Base-by-base conservation (phyloP, 2,113 vertebrate species). In the Chlamydotis undulata region DNA sequence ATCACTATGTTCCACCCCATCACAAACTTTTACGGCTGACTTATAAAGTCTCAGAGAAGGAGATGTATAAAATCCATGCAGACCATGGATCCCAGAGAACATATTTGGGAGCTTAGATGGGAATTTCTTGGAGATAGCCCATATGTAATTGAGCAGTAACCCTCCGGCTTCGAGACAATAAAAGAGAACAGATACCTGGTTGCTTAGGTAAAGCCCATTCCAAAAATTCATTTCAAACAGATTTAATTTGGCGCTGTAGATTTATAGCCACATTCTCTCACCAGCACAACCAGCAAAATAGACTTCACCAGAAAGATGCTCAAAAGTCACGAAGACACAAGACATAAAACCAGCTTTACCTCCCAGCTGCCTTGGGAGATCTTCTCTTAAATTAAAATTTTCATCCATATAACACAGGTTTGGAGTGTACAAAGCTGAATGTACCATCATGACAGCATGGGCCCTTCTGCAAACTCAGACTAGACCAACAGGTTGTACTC, bases 21-120 rank as follows among this genome's bases (percentile, higher is more conserved):
- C 94, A 91, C 94, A 96, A 96, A 95, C 92, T 92, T 97, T 96
- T 97, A 97, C 3, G 1, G 53, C 69, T 86, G 74, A 95, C 94
- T 92, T 96, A 91, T 91, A 92, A 94, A 94, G 89, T 96, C 81
- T 86, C 45, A 37, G 81, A 94, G 91, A 96, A 95, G 86, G 80
- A 89, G 92, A 87, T 77, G 83, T 69, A 85, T 89, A 95, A 96
- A 96, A 96, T 91, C 73, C 50, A 91, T 79, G 57, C 77, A 89
- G 94, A 76, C 73, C 59, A 45, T 13, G 31, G 90, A 96, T 89
- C 84, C 65, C 10, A 31, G 89, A 76, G 94, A 92, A 89, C 67
- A 65, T 89, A 65, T 89, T 47, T 92, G 57, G 26, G 65, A 85
- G 61, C 63, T 95, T 69, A 82, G 35, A 45, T 45, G 92, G 61